Percentiles rank a stretch among this genome's conserved stretches.
phyloP scores from a whole-genome alignment of 2,797 vertebrate species.

The Zalophus californianus region DNA sequence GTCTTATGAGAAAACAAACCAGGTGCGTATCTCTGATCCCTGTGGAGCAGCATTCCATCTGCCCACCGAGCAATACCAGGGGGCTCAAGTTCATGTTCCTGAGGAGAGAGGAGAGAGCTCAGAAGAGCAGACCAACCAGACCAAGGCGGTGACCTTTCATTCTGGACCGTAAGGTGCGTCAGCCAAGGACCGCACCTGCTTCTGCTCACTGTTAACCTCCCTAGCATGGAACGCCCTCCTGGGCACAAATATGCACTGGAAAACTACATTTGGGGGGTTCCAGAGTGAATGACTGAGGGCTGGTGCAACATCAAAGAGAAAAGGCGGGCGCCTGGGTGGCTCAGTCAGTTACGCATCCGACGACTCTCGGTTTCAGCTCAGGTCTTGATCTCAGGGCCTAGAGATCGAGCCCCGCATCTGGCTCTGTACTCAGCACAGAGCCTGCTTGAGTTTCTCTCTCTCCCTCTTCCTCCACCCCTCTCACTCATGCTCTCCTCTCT shows the following conservation, averaged over 20 bases:
- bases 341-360: no score
- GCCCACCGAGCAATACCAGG: neutral
- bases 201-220: neutral
- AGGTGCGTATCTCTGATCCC: neutral
- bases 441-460: neutral
- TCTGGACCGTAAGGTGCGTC: rapidly evolving
- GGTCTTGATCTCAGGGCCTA: neutral
- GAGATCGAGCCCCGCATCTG: no score
- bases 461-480: neutral
- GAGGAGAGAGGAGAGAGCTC: neutral
- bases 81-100: neutral
- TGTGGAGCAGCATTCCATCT: neutral
- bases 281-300: neutral
- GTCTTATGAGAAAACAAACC: neutral
- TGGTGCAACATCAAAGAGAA: neutral
- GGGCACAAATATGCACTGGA: rapidly evolving
- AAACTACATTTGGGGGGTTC: neutral
- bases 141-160: rapidly evolving
- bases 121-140: neutral
- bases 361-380: neutral
- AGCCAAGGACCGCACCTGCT: no score
- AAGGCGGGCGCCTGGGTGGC: no score
- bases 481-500: neutral
- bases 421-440: neutral
- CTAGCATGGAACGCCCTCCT: no score